Percentiles rank a stretch among this genome's conserved stretches.
Evolutionary conservation across 2,888 invertebrate genomes (phyloP).

Genomic region (Pristionchus maxplancki): DNA sequence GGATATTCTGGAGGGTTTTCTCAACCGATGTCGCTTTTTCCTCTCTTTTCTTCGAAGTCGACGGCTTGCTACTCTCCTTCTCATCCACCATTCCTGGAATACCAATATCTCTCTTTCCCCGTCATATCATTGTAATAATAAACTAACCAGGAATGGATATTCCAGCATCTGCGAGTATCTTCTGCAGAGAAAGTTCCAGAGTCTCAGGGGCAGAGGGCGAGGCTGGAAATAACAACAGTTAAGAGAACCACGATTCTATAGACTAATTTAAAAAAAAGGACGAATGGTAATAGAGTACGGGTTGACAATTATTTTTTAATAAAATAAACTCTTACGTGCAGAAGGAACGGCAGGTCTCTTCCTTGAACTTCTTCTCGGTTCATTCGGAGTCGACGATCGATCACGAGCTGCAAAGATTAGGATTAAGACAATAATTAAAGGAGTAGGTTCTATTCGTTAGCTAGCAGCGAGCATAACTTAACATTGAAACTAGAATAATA

Average conservation of each 20-base stretch:
- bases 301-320: too few species aligned
- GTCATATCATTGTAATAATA: background rate
- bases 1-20: constrained; percentile 39
- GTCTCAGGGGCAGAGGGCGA: background rate
- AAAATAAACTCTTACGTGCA: too few species aligned
- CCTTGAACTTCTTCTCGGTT: background rate
- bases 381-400: background rate
- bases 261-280: background rate
- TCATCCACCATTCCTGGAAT: background rate
- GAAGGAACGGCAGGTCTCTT: background rate
- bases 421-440: background rate
- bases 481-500: background rate
- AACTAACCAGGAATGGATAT: background rate
- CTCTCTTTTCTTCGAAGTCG: background rate
- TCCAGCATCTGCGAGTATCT: background rate
- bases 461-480: too few species aligned
- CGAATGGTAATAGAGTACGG: too few species aligned
- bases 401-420: background rate
- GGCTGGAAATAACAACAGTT: too few species aligned
- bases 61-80: background rate
- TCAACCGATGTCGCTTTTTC: background rate
- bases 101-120: too few species aligned
- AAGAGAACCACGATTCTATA: background rate
- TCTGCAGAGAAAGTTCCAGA: background rate
- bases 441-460: too few species aligned